Conservation (phyloP, 2,888 invertebrate species). For the Eretmocerus hayati region DNA sequence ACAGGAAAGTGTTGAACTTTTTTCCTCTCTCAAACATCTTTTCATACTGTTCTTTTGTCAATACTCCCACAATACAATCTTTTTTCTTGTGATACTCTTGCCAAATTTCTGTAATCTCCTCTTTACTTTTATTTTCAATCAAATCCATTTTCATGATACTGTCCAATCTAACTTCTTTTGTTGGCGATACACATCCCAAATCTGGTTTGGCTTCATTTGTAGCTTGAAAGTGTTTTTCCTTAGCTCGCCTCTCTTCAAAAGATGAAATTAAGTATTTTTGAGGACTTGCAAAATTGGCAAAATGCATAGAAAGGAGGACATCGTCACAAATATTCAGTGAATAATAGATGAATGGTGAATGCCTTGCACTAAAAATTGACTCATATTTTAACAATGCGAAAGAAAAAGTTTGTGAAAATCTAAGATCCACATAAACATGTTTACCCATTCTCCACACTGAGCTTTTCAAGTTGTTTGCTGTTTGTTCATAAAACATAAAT, state of each 20-base stretch:
- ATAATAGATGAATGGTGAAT: background rate
- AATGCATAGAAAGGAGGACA: too few species aligned
- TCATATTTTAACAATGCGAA: too few species aligned
- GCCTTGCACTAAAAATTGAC: slow-evolving; percentile 13
- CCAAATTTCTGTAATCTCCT: slow-evolving; percentile 74
- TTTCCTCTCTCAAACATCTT: slow-evolving; percentile 54
- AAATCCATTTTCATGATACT: slow-evolving; percentile 74
- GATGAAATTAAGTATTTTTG: background rate
- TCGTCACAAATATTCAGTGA: background rate
- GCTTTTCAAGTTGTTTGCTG: too few species aligned
- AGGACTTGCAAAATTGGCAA: background rate
- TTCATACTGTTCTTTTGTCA: slow-evolving; percentile 57
- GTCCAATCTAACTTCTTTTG: slow-evolving; percentile 46
- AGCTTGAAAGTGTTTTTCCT: slow-evolving; percentile 31
- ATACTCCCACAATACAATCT: slow-evolving; percentile 67
- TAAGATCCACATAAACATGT: too few species aligned
- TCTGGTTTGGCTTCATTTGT: slow-evolving; percentile 31
- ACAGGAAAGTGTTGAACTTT: slow-evolving; percentile 63
- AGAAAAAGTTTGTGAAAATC: too few species aligned
- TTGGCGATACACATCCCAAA: slow-evolving; percentile 22
- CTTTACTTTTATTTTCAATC: slow-evolving; percentile 60
- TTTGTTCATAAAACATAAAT: too few species aligned
- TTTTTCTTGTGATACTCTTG: slow-evolving; percentile 71
- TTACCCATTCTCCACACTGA: too few species aligned
- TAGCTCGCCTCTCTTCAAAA: slow-evolving; percentile 35